These are phyloP conservation scores for Calyptomena viridis DNA, from an alignment of 2,113 vertebrate genomes.

Conservation along the genomic window DNA sequence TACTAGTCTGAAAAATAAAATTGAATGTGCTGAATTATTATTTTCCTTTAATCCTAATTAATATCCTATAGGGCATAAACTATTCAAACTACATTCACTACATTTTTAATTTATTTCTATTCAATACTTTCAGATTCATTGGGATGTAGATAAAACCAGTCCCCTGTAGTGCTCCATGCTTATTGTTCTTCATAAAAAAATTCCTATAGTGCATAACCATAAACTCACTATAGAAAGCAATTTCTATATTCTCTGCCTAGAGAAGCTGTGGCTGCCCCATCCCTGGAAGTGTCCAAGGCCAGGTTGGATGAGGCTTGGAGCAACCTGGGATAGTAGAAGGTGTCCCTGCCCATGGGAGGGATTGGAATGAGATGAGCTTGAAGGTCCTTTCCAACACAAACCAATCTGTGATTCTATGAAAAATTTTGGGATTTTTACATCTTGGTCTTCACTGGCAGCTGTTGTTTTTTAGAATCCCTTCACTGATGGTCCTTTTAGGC, in stretches of 20 bases:
- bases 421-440: background rate
- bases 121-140: background rate
- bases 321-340: rapidly evolving
- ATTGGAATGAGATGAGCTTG: background rate
- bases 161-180: background rate
- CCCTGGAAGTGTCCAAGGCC: background rate
- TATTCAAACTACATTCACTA: background rate
- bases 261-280: background rate
- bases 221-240: background rate
- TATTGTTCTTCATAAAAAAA: background rate
- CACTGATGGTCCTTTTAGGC: background rate
- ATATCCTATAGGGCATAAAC: background rate
- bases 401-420: background rate
- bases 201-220: background rate
- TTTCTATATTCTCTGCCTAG: background rate
- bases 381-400: background rate
- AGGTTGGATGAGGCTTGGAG: rapidly evolving
- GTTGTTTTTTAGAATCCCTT: background rate
- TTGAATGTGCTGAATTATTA: background rate
- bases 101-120: background rate
- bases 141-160: background rate
- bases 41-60: background rate
- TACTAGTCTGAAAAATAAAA: background rate
- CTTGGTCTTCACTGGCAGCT: background rate
- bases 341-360: background rate